These are phyloP conservation scores for Calvadosia cruxmelitensis DNA, from an alignment of 30 jellyfish, hydroid and myxozoan genomes.

Conservation along the genomic window DNA sequence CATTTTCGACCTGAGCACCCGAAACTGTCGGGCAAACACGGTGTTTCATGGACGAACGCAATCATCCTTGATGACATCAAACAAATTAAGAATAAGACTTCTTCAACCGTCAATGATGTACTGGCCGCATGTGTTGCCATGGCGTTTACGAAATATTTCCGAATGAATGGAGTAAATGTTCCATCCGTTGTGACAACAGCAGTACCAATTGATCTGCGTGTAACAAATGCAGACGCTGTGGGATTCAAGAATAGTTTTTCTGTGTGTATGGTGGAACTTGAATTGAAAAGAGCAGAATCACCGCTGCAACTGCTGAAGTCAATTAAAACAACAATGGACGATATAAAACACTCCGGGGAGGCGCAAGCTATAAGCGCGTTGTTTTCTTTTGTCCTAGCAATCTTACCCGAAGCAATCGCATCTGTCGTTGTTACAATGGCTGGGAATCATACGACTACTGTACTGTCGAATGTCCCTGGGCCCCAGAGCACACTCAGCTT, in stretches of 20 bases:
- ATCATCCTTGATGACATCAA: slow-evolving; percentile 36
- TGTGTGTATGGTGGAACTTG: slow-evolving; percentile 23
- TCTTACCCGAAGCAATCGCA: slow-evolving; percentile 41
- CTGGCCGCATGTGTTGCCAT: slow-evolving; percentile 38
- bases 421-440: slow-evolving; percentile 27
- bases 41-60: slow-evolving; percentile 63
- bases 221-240: slow-evolving; percentile 44
- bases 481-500: slow-evolving; percentile 47
- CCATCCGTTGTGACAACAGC: slow-evolving; percentile 26
- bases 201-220: slow-evolving; percentile 57
- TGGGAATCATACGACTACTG: slow-evolving; percentile 62
- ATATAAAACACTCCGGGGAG: slow-evolving; percentile 61
- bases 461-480: slow-evolving; percentile 66
- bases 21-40: slow-evolving; percentile 40
- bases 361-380: too few relatives aligned
- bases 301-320: slow-evolving; percentile 24
- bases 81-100: slow-evolving; percentile 31
- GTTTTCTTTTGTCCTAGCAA: slow-evolving; percentile 28
- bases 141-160: slow-evolving; percentile 27
- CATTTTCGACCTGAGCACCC: too few relatives aligned
- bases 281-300: slow-evolving; percentile 15
- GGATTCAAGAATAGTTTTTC: slow-evolving; percentile 45
- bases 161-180: slow-evolving; percentile 1
- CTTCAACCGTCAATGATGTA: slow-evolving; percentile 62
- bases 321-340: slow-evolving; percentile 28